Evolutionary conservation across 2,113 vertebrate genomes (phyloP), one percentile per base, ranked within the genome.

Genomic region (Edolisoma coerulescens): DNA sequence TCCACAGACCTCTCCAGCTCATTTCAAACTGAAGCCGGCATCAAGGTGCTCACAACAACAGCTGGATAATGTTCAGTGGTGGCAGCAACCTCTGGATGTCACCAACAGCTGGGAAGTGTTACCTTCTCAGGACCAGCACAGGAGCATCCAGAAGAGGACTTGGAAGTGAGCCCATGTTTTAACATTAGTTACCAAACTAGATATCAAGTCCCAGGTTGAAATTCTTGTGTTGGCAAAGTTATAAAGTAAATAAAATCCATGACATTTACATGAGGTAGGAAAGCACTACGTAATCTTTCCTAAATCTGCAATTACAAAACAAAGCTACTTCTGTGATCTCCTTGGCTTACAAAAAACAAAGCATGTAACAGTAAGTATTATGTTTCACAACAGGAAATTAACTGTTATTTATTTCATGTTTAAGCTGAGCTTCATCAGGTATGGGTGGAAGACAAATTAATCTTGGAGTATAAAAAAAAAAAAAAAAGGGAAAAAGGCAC

Each of bases 401-500:
- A 63, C 64, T 60, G 24, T 28, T 61, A 47, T 6, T 73, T 81
- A 88, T 53, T 70, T 67, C 6, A 64, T 6, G 9, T 47, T 80
- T 54, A 68, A 63, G 21, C 13, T 52, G 17, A 80, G 21, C 17
- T 76, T 89, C 13, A 33, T n/a, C 10, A 54, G 13, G 23, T 59
- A 54, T 6, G 3, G 9, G 11, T 24, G 6, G 27, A 64, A 80
- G 20, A 54, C 8, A 86, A 59, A 54, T 9, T 75, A 22, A 68
- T 13, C 28, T 23, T 35, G 7, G 35, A 68, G 54, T 73, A 45
- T 65, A 0, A 15, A 64, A 69, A 37, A 61, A 8, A 13, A 63
- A 50, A 27, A 6, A 3, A 3, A 4, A 3, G 1, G 10, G 2
- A 3, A 13, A 35, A 75, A 44, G 11, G 8, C 10, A 63, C 9